phyloP scores from a whole-genome alignment of 1,140 invertebrate genomes.

The Heliconius hewitsoni region DNA sequence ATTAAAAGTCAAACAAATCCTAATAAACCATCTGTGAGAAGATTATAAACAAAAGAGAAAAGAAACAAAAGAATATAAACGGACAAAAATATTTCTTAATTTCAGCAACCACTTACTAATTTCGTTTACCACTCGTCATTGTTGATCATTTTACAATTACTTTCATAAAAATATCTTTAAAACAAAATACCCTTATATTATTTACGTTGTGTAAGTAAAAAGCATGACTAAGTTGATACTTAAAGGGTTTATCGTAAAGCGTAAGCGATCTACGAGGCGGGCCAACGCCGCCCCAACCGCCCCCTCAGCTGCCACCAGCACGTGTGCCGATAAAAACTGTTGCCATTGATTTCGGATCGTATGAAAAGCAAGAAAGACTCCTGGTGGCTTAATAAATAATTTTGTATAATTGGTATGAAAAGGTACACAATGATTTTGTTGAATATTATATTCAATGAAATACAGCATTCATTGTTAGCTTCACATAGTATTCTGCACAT shows the following conservation, averaged over 20 bases:
- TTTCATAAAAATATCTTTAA: neutral
- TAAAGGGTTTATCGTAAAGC: conserved; percentile 38
- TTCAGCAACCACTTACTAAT: neutral
- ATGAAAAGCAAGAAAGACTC: neutral
- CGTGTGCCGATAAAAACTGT: conserved; percentile 40
- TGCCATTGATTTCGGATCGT: neutral
- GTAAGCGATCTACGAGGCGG: conserved; percentile 54
- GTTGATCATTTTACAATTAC: neutral
- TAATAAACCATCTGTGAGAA: too few relatives aligned
- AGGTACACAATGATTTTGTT: too few relatives aligned
- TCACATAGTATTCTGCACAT: too few relatives aligned
- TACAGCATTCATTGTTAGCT: too few relatives aligned
- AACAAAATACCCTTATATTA: conserved; percentile 37
- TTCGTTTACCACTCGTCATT: neutral
- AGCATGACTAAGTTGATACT: conserved; percentile 51
- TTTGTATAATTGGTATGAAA: neutral
- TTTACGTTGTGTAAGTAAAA: conserved; percentile 33
- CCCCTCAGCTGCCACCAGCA: conserved; percentile 52
- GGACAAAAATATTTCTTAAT: neutral
- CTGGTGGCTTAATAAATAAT: neutral
- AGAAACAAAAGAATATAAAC: neutral
- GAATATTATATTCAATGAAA: too few relatives aligned
- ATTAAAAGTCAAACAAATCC: too few relatives aligned
- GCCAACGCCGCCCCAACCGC: conserved; percentile 51
- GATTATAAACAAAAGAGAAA: too few relatives aligned